Conservation (phyloP, 2,113 vertebrate genomes). For the Azemiops feae region DNA sequence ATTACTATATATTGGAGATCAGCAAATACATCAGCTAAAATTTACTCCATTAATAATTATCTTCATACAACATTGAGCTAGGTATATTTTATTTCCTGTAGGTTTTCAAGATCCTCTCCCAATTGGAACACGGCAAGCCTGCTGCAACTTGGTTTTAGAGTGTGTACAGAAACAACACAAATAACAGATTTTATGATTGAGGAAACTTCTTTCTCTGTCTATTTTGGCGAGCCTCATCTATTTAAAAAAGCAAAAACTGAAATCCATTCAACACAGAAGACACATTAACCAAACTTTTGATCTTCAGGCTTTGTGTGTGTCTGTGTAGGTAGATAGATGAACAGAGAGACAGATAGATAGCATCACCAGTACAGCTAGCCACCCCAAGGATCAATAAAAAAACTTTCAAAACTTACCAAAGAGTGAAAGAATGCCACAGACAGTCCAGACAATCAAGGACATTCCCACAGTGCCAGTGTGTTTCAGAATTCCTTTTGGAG, state of each 20-base stretch:
- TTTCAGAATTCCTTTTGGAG: slow-evolving; percentile 91
- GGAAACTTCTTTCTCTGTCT: background rate
- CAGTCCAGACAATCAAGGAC: slow-evolving; percentile 88
- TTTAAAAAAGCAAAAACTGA: background rate
- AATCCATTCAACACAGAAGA: background rate
- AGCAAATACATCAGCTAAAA: background rate
- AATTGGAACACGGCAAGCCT: background rate
- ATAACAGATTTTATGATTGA: fast-evolving
- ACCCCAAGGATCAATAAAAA: slow-evolving; percentile 47
- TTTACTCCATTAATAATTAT: slow-evolving; percentile 6
- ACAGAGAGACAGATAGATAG: background rate
- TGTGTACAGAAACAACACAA: background rate
- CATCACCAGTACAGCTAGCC: background rate
- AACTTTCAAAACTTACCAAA: slow-evolving; percentile 84
- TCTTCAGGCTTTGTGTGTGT: slow-evolving; percentile 29
- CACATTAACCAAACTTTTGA: slow-evolving; percentile 26
- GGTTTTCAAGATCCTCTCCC: fast-evolving
- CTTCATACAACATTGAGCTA: slow-evolving; percentile 7
- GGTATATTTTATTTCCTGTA: background rate
- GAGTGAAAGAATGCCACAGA: slow-evolving; percentile 88
- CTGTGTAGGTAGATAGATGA: background rate
- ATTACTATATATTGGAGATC: background rate
- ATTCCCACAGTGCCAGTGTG: slow-evolving; percentile 90
- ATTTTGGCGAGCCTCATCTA: fast-evolving
- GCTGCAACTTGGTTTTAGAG: fast-evolving